Evolutionary conservation across 35 echinoderm and acorn worm genomes (phyloP).

Genomic region (Diadema setosum): DNA sequence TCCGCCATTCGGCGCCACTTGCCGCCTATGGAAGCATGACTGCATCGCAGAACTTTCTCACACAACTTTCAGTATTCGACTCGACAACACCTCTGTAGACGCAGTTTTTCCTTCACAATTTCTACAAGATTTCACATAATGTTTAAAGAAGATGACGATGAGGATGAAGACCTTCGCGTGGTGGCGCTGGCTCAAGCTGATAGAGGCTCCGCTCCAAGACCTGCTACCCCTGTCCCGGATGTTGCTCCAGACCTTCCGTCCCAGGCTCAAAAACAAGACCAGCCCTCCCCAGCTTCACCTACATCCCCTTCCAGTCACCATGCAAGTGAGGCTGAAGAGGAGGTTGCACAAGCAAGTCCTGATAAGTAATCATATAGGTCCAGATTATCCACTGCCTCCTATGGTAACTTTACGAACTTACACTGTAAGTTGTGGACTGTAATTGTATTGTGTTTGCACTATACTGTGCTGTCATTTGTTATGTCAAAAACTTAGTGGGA

Average conservation of each 20-base stretch:
- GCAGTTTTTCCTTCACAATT: too few species aligned
- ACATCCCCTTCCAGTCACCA: neutral
- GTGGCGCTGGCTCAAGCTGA: slow-evolving; percentile 10
- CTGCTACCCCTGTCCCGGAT: slow-evolving; percentile 9
- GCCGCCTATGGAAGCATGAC: too few species aligned
- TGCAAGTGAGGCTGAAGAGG: neutral
- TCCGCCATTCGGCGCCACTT: too few species aligned
- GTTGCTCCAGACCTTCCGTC: neutral
- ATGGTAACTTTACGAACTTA: neutral
- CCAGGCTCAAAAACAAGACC: slow-evolving; percentile 3
- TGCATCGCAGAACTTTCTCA: too few species aligned
- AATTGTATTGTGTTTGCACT: neutral
- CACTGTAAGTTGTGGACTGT: neutral
- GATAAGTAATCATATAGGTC: neutral
- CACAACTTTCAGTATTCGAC: too few species aligned
- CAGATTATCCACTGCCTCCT: neutral
- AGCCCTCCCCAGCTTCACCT: neutral
- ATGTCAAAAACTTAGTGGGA: slow-evolving; percentile 8
- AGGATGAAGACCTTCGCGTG: too few species aligned
- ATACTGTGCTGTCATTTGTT: neutral
- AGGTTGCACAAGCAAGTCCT: neutral
- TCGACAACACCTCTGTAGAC: too few species aligned
- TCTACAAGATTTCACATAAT: too few species aligned
- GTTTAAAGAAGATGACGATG: too few species aligned
- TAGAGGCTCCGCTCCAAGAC: slow-evolving; percentile 23